Evolutionary conservation across 2,888 invertebrate species (phyloP).

Genomic region (Dione vanillae): DNA sequence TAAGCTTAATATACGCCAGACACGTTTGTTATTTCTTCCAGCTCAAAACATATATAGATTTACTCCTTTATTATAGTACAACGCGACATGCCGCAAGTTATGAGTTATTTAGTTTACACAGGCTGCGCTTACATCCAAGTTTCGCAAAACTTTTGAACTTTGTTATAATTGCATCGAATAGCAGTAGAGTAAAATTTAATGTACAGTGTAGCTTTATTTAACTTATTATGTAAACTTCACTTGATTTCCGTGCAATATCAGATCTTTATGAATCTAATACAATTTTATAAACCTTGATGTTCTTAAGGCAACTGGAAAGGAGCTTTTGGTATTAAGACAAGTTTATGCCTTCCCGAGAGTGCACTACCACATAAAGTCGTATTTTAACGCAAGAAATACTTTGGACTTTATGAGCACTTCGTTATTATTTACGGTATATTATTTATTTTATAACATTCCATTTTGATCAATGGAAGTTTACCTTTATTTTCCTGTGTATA

Average conservation of each 20-base stretch:
- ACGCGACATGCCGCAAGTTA: slow-evolving; percentile 13
- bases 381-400: slow-evolving; percentile 31
- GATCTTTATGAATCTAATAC: slow-evolving; percentile 12
- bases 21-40: not conserved
- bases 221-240: not conserved
- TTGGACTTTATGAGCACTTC: slow-evolving; percentile 34
- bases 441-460: slow-evolving; percentile 8
- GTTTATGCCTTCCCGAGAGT: slow-evolving; percentile 39
- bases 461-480: slow-evolving; percentile 7
- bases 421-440: slow-evolving; percentile 22
- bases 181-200: slow-evolving; percentile 1
- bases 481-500: not conserved
- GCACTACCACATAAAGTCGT: slow-evolving; percentile 39
- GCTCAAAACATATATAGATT: not conserved
- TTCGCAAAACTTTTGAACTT: slow-evolving; percentile 20
- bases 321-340: slow-evolving; percentile 29
- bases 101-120: slow-evolving; percentile 20
- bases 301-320: slow-evolving; percentile 1
- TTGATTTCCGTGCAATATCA: not conserved
- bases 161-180: slow-evolving; percentile 18
- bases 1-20: too few relatives aligned
- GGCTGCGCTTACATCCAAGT: slow-evolving; percentile 11
- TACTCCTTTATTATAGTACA: slow-evolving; percentile 2
- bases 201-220: not conserved
- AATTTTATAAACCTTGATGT: slow-evolving; percentile 12